Evolutionary conservation across 2,888 invertebrate species (phyloP).

Genomic region (Drosophila percnosoma): DNA sequence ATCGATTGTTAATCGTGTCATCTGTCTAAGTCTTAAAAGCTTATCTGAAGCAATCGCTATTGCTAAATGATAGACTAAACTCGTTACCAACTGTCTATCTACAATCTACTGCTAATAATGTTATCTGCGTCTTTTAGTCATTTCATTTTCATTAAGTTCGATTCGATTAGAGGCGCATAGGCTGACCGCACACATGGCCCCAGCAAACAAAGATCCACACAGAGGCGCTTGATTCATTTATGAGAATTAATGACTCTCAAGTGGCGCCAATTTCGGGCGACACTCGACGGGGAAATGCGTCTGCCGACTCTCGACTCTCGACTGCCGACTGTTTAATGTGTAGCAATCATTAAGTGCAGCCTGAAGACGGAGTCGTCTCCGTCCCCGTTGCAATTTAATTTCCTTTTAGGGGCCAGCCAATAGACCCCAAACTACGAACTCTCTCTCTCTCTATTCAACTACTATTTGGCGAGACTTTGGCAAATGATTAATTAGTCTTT

Average conservation of each 20-base stretch:
- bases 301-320: not conserved
- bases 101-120: constrained; percentile 44
- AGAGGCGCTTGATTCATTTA: constrained; percentile 58
- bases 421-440: not conserved
- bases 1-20: not conserved
- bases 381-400: constrained; percentile 63
- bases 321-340: not conserved
- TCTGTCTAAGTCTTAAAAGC: not conserved
- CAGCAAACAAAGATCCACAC: not conserved
- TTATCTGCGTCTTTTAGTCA: constrained; percentile 58
- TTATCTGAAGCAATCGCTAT: not conserved
- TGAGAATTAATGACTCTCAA: constrained; percentile 74
- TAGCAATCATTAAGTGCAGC: constrained; percentile 28
- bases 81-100: constrained; percentile 2
- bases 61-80: not conserved
- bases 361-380: constrained; percentile 11
- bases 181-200: constrained; percentile 6
- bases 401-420: constrained; percentile 59
- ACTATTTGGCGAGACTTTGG: constrained; percentile 37
- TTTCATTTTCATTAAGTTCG: constrained; percentile 65
- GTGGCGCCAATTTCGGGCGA: constrained; percentile 64
- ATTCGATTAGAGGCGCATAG: constrained; percentile 61
- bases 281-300: constrained; percentile 22
- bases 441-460: not conserved
- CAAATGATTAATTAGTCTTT: constrained; percentile 73